Evolutionary conservation across 2,888 invertebrate species (phyloP), one percentile per base, ranked within the genome.

Genomic region (Mechanitis messenoides): DNA sequence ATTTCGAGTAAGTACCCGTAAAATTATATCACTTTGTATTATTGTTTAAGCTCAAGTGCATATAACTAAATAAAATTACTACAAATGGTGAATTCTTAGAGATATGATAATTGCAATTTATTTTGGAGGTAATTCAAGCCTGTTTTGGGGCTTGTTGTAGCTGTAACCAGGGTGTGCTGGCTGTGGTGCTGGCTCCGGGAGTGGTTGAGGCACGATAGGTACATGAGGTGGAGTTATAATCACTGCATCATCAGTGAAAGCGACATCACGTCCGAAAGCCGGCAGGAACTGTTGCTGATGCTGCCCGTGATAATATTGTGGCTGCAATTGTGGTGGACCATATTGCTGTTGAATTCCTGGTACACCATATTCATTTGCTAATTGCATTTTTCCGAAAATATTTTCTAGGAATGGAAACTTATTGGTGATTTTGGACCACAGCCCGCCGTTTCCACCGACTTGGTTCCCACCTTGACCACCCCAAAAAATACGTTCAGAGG

Each of bases 181-280:
- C 42, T 67, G 67, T 28, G 78, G 77, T 12, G 69, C 63, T 3
- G 77, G 77, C 9, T 59, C 69, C 33, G 69, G 68, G n/a, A 68
- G 60, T 4, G 77, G 76, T 60, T 73, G 73, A 2, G 76, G 73
- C 3, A 61, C 68, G 7, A 84, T 74, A 2, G 87, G 83, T 59
- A 85, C 86, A 53, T 84, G 81, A 3, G 87, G 90, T 11, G 90
- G 86, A 0, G 90, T 90, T 65, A 90, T 81, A 58, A 90, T 89
- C 38, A 90, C 83, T 4, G 90, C 86, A 55, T 90, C 90, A 60
- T 90, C 90, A 1, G 90, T 90, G 35, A 90, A 67, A 0, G 77
- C 85, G 7, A 89, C 85, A 61, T 90, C 89, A 2, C 90, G 84
- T 2, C 75, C 78, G 0, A 77, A 74, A 1, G 85, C 50, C 31